Conservation (phyloP, 2,888 invertebrate species). For the Chymomyza amoena region DNA sequence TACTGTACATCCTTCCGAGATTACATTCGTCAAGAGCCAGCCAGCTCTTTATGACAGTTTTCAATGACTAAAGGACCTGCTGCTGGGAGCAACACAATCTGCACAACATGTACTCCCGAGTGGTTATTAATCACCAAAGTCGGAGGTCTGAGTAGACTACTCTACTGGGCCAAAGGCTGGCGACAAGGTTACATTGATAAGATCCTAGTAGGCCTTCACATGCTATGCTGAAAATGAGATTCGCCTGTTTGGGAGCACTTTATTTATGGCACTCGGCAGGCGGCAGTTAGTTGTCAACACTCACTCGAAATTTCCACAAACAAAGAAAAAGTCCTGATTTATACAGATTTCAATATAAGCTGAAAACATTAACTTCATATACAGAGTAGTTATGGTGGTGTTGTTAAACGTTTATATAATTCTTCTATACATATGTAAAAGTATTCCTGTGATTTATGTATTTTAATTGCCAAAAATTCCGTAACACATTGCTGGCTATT, state of each 20-base stretch:
- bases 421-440: background rate
- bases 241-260: too few relatives aligned
- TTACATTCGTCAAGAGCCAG: background rate
- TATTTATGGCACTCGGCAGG: background rate
- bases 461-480: background rate
- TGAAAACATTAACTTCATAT: too few relatives aligned
- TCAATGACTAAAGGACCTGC: background rate
- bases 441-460: background rate
- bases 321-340: background rate
- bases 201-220: background rate
- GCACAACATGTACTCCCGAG: background rate
- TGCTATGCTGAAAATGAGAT: background rate
- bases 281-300: background rate
- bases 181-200: background rate
- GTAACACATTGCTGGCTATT: background rate
- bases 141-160: too few relatives aligned
- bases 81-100: background rate
- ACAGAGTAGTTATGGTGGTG: too few relatives aligned
- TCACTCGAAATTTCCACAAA: background rate
- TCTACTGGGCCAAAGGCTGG: background rate
- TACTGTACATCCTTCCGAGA: background rate
- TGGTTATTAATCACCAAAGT: background rate
- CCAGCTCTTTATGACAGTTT: background rate
- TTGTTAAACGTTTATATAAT: background rate
- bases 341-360: too few relatives aligned